Conservation (phyloP, 2,888 invertebrate genomes). For the Endotricha flammealis region DNA sequence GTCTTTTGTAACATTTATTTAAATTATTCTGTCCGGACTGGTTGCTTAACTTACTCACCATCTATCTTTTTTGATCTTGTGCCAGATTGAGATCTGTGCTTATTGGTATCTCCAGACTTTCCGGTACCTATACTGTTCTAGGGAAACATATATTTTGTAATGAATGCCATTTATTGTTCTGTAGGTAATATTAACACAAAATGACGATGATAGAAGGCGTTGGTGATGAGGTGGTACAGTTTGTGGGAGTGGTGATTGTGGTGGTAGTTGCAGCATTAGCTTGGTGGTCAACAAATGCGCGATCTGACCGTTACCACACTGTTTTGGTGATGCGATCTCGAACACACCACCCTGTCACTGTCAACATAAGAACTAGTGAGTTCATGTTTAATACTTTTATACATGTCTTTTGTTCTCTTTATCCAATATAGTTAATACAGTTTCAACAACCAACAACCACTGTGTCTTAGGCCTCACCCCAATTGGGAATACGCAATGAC, state of each 20-base stretch:
- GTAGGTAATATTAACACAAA: conserved; percentile 34
- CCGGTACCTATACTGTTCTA: too few species aligned
- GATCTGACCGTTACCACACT: conserved; percentile 82
- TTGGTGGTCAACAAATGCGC: conserved; percentile 86
- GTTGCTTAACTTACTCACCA: too few species aligned
- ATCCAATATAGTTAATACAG: too few species aligned
- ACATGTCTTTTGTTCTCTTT: background rate
- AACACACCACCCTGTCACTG: conserved; percentile 53
- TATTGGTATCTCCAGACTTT: too few species aligned
- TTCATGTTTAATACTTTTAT: conserved; percentile 9
- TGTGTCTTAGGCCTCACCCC: too few species aligned
- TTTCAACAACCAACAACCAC: too few species aligned
- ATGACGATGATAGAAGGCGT: conserved; percentile 90
- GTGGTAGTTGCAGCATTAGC: conserved; percentile 83
- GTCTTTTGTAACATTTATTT: too few species aligned
- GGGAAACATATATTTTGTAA: too few species aligned
- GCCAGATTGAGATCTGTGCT: too few species aligned
- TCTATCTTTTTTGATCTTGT: too few species aligned
- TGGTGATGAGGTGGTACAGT: conserved; percentile 89
- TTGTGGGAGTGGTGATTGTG: conserved; percentile 77
- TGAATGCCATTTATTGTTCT: conserved; percentile 7
- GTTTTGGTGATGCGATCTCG: conserved; percentile 80
- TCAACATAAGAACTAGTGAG: conserved; percentile 59
- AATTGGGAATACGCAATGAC: too few species aligned
- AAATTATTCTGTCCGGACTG: too few species aligned